These are phyloP conservation scores for Tauraco hartlaubi DNA, from an alignment of 2,797 vertebrate species.

Conservation along the genomic window DNA sequence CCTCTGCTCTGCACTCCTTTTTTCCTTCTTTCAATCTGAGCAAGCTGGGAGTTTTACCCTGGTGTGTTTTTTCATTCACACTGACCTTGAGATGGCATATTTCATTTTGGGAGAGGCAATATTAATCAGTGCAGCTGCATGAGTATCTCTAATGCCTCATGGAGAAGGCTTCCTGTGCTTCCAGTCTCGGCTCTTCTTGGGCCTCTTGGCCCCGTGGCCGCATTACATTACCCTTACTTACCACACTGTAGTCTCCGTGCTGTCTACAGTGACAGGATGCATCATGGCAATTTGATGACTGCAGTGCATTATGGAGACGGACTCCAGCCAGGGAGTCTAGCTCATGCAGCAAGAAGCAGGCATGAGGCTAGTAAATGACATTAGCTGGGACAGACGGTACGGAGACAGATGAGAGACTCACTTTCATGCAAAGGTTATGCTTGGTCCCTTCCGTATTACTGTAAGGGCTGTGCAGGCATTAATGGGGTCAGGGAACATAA, in stretches of 20 bases:
- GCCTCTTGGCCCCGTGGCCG: neutral
- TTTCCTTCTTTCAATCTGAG: neutral
- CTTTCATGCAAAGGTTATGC: neutral
- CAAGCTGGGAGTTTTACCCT: neutral
- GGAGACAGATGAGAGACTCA: neutral
- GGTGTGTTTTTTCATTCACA: neutral
- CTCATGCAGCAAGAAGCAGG: neutral
- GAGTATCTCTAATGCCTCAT: slow-evolving; percentile 61
- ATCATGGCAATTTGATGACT: slow-evolving; percentile 67
- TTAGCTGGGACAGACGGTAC: neutral
- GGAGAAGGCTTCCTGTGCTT: slow-evolving; percentile 59
- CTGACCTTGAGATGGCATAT: slow-evolving; percentile 36
- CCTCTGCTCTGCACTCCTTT: neutral
- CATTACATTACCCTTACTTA: slow-evolving; percentile 62
- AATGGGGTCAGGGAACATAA: neutral
- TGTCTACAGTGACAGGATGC: slow-evolving; percentile 58
- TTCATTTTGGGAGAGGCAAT: slow-evolving; percentile 48
- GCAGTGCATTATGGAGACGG: neutral
- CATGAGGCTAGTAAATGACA: neutral
- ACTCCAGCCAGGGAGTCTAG: slow-evolving; percentile 37
- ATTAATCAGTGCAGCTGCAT: slow-evolving; percentile 41
- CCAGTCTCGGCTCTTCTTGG: slow-evolving; percentile 18
- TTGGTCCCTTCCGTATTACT: neutral
- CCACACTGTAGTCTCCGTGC: neutral
- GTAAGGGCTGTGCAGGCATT: neutral